Evolutionary conservation across 30 jellyfish, hydroid and myxozoan genomes (phyloP).

Genomic region (Clytia hemisphaerica): DNA sequence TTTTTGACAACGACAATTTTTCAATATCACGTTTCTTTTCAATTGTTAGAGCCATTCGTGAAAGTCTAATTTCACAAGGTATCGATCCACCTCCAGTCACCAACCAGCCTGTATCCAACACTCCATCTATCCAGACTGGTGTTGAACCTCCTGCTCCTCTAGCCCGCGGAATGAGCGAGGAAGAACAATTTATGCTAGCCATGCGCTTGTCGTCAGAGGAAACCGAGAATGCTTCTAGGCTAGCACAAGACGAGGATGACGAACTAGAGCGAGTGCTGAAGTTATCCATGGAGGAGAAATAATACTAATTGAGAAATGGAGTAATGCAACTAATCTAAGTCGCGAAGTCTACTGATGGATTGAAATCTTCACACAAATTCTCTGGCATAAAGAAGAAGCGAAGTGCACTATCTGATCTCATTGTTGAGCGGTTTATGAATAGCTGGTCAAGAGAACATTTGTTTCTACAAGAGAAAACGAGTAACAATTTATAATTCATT

Average conservation of each 20-base stretch:
- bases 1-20: too few relatives aligned
- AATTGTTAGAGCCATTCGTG: constrained; percentile 66
- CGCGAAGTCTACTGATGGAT: too few relatives aligned
- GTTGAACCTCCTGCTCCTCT: not conserved
- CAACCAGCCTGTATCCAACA: not conserved
- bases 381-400: too few relatives aligned
- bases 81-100: not conserved
- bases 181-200: constrained; percentile 42
- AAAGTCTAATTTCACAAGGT: constrained; percentile 46
- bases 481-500: too few relatives aligned
- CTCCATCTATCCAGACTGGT: not conserved
- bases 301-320: too few relatives aligned
- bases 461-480: too few relatives aligned
- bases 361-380: too few relatives aligned
- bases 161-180: not conserved
- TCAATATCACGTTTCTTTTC: too few relatives aligned
- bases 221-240: constrained; percentile 17
- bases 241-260: constrained; percentile 61
- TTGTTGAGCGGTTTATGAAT: too few relatives aligned
- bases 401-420: too few relatives aligned
- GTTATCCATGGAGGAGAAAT: constrained; percentile 67
- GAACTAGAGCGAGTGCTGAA: constrained; percentile 65
- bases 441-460: too few relatives aligned
- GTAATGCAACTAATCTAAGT: too few relatives aligned
- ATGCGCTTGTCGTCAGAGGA: constrained; percentile 52